Evolutionary conservation across 2,888 invertebrate species (phyloP), one percentile per base, ranked within the genome.

Genomic region (Smittia aterrima): DNA sequence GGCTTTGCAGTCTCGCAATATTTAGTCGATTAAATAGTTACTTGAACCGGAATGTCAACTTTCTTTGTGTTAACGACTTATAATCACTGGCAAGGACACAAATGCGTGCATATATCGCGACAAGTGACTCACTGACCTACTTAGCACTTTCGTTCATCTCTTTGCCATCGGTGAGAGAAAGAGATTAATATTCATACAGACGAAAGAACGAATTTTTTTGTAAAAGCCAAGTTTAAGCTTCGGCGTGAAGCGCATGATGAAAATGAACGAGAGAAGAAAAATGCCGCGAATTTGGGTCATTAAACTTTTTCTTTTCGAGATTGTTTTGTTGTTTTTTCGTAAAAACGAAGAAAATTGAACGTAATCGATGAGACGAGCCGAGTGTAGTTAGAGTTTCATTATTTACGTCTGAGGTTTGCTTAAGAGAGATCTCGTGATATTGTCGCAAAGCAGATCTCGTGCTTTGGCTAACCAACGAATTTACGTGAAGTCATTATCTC

Each of bases 221-320:
- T 41, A 68, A 53, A 38, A 68, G 41, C 16, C 6, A 41, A 16
- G 62, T 20, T 32, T 32, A 9, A 32, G 32, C 18, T 58, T 9
- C 3, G 58, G 1, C 24, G 32, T 4, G 47, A 70, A 47, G 24
- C 4, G 25, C 18, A 16, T 16, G 16, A 66, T 18, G 22, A 67
- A 67, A 24, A 41, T 22, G 9, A n/a, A 67, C 18, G 70, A 54
- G 54, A 70, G 70, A 22, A 66, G 40, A 68, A 70, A 70, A 53
- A 70, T 54, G 54, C 32, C 70, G 53, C 64, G 22, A 70, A 70
- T 70, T 47, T 70, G 54, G 70, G 70, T 70, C 70, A 70, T 25
- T 70, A 70, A 70, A 70, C 54, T 68, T 70, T 70, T 70, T 70
- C 70, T 70, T 70, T 70, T 67, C 24, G 25, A 47, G 53, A 68